Percentiles rank a stretch among this genome's conserved stretches.
Conservation (phyloP, 2,113 vertebrate genomes). For the Marcusenius ussheri region DNA sequence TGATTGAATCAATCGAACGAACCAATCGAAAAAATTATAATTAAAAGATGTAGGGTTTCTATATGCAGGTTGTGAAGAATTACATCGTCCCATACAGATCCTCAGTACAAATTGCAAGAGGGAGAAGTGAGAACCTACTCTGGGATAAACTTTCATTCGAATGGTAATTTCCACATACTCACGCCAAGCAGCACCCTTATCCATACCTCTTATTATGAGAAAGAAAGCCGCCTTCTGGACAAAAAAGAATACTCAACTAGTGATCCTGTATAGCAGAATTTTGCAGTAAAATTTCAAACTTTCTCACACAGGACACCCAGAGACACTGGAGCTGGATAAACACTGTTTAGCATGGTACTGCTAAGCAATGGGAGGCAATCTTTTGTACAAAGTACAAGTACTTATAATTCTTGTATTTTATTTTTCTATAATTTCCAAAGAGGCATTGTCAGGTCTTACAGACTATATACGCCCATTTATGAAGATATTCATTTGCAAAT, state of each 20-base stretch:
- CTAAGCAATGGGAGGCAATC: conserved; percentile 87
- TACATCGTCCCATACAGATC: not conserved
- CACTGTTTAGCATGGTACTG: conserved; percentile 84
- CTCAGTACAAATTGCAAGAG: not conserved
- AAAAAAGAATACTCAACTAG: not conserved
- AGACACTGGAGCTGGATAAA: conserved; percentile 65
- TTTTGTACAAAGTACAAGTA: conserved; percentile 98
- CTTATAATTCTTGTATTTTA: conserved; percentile 93
- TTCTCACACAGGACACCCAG: conserved; percentile 56
- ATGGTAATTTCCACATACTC: not conserved
- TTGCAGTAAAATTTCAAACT: conserved; percentile 62
- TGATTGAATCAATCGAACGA: not conserved
- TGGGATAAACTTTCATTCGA: not conserved
- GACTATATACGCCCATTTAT: conserved; percentile 83
- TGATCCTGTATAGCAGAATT: conserved; percentile 62
- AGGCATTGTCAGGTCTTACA: conserved; percentile 88
- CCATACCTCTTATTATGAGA: conserved; percentile 19
- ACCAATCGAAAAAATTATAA: not conserved
- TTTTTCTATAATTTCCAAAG: conserved; percentile 98
- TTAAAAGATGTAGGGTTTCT: not conserved
- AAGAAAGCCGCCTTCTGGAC: not conserved
- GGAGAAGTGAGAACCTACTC: not conserved
- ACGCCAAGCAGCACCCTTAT: not conserved
- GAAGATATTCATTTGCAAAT: conserved; percentile 93
- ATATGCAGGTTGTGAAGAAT: not conserved